phyloP scores from a whole-genome alignment of 2,113 vertebrate species.

The Glaucidium brasilianum region DNA sequence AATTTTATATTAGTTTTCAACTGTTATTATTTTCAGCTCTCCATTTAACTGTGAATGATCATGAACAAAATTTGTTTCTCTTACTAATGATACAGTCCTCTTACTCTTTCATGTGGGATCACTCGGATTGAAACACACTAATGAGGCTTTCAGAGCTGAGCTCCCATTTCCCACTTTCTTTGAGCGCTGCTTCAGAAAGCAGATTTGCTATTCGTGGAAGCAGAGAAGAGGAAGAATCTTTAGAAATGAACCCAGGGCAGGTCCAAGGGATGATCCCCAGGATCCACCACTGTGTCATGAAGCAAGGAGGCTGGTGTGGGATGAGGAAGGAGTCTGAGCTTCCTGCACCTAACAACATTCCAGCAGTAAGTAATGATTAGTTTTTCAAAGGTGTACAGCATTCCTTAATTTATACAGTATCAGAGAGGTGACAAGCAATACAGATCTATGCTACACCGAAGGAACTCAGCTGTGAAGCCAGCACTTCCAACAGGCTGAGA shows the following conservation, averaged over 20 bases:
- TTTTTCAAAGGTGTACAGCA: neutral
- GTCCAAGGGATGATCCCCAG: neutral
- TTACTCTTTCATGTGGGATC: slow-evolving; percentile 45
- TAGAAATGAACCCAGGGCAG: neutral
- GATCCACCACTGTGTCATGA: neutral
- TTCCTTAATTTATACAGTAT: neutral
- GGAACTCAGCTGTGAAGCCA: neutral
- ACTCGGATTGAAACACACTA: slow-evolving; percentile 34
- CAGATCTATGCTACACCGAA: neutral
- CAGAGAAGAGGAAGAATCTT: neutral
- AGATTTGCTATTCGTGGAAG: slow-evolving; percentile 1
- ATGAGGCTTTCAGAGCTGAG: slow-evolving; percentile 53
- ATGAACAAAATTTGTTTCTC: slow-evolving; percentile 37
- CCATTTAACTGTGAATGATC: slow-evolving; percentile 38
- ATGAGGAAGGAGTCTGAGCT: neutral
- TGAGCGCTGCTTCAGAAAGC: slow-evolving; percentile 14
- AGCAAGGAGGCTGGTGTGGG: neutral
- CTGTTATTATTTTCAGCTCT: slow-evolving; percentile 45
- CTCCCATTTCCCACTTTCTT: slow-evolving; percentile 23
- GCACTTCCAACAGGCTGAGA: neutral
- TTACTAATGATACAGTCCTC: slow-evolving; percentile 23
- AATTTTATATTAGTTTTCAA: slow-evolving; percentile 39
- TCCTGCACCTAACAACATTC: neutral
- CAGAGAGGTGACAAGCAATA: neutral
- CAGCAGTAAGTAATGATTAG: neutral